These are phyloP conservation scores for Macropis europaea DNA, from an alignment of 2,888 invertebrate genomes.

Conservation along the genomic window DNA sequence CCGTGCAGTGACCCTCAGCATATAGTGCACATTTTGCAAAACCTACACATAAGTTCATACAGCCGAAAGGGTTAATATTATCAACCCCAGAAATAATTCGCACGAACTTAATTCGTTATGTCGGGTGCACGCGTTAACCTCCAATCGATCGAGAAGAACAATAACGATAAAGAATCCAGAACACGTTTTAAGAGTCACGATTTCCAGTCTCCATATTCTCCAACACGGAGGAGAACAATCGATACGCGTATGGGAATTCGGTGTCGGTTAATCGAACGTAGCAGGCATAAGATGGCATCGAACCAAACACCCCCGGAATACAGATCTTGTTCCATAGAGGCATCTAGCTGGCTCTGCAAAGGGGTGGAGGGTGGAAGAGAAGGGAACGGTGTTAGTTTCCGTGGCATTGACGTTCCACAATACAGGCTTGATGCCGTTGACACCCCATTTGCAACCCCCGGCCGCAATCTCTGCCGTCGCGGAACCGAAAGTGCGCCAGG, in stretches of 20 bases:
- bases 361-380: conserved; percentile 48
- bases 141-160: too few species aligned
- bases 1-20: too few species aligned
- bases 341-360: conserved; percentile 32
- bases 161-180: too few species aligned
- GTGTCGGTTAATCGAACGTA: conserved; percentile 34
- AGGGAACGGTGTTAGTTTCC: conserved; percentile 76
- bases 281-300: conserved; percentile 61
- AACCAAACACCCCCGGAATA: conserved; percentile 54
- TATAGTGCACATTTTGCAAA: too few species aligned
- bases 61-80: too few species aligned
- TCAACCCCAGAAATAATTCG: too few species aligned
- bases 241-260: not conserved
- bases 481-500: conserved; percentile 63
- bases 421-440: conserved; percentile 75
- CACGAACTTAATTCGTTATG: too few species aligned
- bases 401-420: conserved; percentile 78
- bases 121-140: too few species aligned
- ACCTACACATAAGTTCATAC: too few species aligned
- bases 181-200: too few species aligned
- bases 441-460: conserved; percentile 72
- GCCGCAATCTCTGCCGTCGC: conserved; percentile 60
- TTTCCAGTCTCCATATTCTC: too few species aligned
- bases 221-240: conserved; percentile 3
- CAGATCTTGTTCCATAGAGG: conserved; percentile 43